Evolutionary conservation across 2,797 vertebrate species (phyloP), one percentile per base, ranked within the genome.

Genomic region (Zonotrichia albicollis): DNA sequence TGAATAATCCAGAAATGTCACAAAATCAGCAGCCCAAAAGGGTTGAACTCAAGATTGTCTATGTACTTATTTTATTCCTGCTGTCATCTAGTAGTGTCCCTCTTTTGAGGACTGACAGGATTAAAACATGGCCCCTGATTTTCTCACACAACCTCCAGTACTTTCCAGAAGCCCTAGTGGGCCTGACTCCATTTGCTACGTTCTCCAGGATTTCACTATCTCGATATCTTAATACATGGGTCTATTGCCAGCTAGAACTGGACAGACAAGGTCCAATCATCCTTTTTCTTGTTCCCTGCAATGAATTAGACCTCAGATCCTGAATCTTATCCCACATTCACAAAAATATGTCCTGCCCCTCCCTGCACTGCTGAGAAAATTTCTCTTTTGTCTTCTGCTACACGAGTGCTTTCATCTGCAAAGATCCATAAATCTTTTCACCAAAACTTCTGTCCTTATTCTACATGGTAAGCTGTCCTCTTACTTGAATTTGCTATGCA

Each of bases 371-470:
- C 51, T 46, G 32, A 48, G 19, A 7, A 64, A 90, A 82, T 43
- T 45, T 61, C 3, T 75, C 16, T 61, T 75, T 64, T 68, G 22
- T 46, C 29, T 51, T 72, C 42, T 72, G 11, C 48, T 40, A 7
- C 16, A 29, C 6, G 17, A 53, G 5, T 21, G 11, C 27, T 88
- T 78, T 76, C 17, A 16, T 60, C 40, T 65, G n/a, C 29, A 77
- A 29, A 53, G 13, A 53, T 43, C 26, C 38, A 18, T 9, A 11
- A 82, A 46, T 11, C 5, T 84, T 66, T 53, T 23, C 17, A 50
- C 13, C 40, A 84, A 76, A 95, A 57, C 15, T 79, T 48, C 34
- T 67, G 34, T 45, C 75, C 40, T 90, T 22, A 10, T 78, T 89
- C 67, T 65, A 21, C 36, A 53, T 38, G 5, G 15, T 48, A 54